A percentile compares a stretch with the other conserved stretches of the same genome.
Conservation (phyloP, 1,140 invertebrate species). For the Ganaspis sp. region DNA sequence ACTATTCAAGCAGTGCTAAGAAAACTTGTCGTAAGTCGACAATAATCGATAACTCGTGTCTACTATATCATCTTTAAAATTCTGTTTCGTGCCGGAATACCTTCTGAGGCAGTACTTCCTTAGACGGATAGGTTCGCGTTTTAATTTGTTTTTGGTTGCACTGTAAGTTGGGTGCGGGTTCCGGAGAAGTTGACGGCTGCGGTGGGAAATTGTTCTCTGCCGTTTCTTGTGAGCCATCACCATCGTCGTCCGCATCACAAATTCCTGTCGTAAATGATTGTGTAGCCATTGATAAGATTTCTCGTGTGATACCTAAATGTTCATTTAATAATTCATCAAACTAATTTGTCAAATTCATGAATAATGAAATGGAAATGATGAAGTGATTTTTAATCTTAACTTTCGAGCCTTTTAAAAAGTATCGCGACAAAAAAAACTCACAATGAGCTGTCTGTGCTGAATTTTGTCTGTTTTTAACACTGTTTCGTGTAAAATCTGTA, state of each 20-base stretch:
- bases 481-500: too few relatives aligned
- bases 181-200: slow-evolving; percentile 72
- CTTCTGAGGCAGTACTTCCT: slow-evolving; percentile 73
- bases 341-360: background rate
- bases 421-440: too few relatives aligned
- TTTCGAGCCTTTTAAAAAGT: background rate
- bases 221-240: slow-evolving; percentile 70
- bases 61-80: slow-evolving; percentile 23
- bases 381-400: background rate
- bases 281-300: slow-evolving; percentile 74
- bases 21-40: slow-evolving; percentile 4
- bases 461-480: too few relatives aligned
- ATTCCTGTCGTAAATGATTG: slow-evolving; percentile 69
- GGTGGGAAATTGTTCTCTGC: slow-evolving; percentile 68
- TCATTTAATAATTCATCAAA: slow-evolving; percentile 37
- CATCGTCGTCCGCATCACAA: slow-evolving; percentile 73
- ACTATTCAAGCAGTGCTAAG: slow-evolving; percentile 72
- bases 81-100: slow-evolving; percentile 56
- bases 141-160: slow-evolving; percentile 73
- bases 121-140: slow-evolving; percentile 69
- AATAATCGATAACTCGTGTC: slow-evolving; percentile 29
- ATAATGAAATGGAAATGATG: background rate
- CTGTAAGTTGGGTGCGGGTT: slow-evolving; percentile 63
- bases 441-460: too few relatives aligned
- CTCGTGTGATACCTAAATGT: slow-evolving; percentile 76